Base-by-base conservation (phyloP, 1,140 invertebrate genomes). In the Caenorhabditis brenneri region DNA sequence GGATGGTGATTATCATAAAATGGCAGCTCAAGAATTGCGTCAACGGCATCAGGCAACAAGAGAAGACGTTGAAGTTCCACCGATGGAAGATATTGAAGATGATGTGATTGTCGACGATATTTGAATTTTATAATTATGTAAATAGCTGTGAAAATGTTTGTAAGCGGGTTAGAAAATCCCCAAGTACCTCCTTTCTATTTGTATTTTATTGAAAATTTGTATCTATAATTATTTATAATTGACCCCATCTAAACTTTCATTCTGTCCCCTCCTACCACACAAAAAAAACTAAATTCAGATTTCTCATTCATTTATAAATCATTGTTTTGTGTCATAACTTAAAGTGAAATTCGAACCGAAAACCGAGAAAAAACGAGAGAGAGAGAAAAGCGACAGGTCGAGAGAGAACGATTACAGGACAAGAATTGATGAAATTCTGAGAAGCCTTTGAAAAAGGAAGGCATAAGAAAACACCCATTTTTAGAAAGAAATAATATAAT, bases 11-110 rank as follows among this genome's bases (percentile, higher is more conserved):
- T 74, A 74, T 19, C 65, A 74, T 42, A 74, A 74, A 74, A 74
- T 74, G 65, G 65, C 65, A 12, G 65, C 65, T 27, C 65, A 74
- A 27, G 65, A 74, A 42, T 36, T 74, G 2, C 33, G 65, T 24
- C 19, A 74, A 74, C 65, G 65, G 5, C 65, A 74, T 74, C 65
- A 74, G 10, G 36, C 65, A 19, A 74, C 36, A 42, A 29, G 65
- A n/a, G 65, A 74, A 74, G 65, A 74, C 22, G 65, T 74, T 12
- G 65, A 74, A 42, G 65, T 74, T 74, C 65, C 65, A 46, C 65
- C 65, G n/a, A 74, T 74, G 65, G 65, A 74, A 42, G 36, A 74
- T 74, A 74, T 74, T 12, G 65, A 74, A 74, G 65, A 74, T 74
- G 65, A 74, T 24, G 65, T 74, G 9, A 74, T 74, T 74, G 65